Evolutionary conservation across 2,113 vertebrate genomes (phyloP).

Genomic region (Natator depressus): DNA sequence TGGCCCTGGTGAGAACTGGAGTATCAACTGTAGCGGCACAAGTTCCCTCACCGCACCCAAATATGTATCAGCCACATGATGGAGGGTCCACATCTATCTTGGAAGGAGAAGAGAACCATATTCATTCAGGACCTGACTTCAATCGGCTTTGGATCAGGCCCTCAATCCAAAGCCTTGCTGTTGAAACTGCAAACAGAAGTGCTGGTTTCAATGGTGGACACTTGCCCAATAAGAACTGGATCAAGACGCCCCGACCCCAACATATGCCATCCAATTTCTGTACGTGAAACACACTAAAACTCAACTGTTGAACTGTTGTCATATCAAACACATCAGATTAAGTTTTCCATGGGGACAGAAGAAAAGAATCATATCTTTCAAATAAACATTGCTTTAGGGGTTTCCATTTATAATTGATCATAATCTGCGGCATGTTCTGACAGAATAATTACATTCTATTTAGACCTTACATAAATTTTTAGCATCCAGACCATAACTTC

Average conservation of each 20-base stretch:
- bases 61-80: neutral
- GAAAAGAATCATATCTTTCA: neutral
- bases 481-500: neutral
- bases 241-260: neutral
- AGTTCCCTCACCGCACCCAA: neutral
- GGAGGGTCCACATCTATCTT: neutral
- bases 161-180: neutral
- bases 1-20: neutral
- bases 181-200: neutral
- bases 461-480: conserved; percentile 2
- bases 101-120: neutral
- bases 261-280: neutral
- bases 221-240: neutral
- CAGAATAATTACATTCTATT: neutral
- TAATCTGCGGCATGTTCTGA: neutral
- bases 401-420: conserved; percentile 33
- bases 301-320: neutral
- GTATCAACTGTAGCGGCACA: neutral
- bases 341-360: neutral
- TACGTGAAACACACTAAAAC: neutral
- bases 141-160: neutral
- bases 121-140: neutral
- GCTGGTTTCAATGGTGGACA: neutral
- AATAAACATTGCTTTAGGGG: neutral
- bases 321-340: neutral